A percentile compares a stretch with the other conserved stretches of the same genome.
Evolutionary conservation across 1,140 invertebrate species (phyloP).

Genomic region (Holotrichia oblita): DNA sequence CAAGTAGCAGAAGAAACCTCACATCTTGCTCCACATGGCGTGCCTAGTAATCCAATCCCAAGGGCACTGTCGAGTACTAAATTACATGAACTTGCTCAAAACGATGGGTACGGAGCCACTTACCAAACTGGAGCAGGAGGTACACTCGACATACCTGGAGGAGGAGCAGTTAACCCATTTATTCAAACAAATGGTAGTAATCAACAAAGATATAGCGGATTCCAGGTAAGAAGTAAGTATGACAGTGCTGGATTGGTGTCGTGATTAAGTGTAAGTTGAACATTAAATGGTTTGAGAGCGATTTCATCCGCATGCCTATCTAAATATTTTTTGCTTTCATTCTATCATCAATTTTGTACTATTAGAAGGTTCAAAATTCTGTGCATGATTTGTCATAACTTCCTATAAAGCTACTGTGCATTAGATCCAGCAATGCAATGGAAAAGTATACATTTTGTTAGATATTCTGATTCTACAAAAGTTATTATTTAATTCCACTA

Average conservation of each 20-base stretch:
- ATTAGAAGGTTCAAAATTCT: too few species aligned
- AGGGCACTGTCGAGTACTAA: constrained; percentile 86
- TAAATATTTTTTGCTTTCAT: too few species aligned
- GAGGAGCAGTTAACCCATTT: constrained; percentile 63
- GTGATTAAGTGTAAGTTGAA: not conserved
- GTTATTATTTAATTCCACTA: too few species aligned
- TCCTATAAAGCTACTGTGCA: too few species aligned
- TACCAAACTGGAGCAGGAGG: constrained; percentile 72
- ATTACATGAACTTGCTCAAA: constrained; percentile 75
- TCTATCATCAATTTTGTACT: too few species aligned
- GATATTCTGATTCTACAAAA: too few species aligned
- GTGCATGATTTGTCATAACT: too few species aligned
- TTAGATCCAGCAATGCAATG: too few species aligned
- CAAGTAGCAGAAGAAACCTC: constrained; percentile 85
- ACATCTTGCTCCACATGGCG: constrained; percentile 93
- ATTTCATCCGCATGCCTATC: too few species aligned
- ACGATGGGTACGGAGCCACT: constrained; percentile 79
- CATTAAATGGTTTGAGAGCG: too few species aligned
- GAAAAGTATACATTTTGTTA: too few species aligned
- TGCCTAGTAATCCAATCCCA: constrained; percentile 93
- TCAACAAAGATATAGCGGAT: constrained; percentile 48
- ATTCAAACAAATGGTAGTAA: constrained; percentile 56
- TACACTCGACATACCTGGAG: constrained; percentile 72
- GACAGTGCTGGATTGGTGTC: constrained; percentile 28
- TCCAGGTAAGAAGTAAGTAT: constrained; percentile 55